Conservation (phyloP, 1,140 invertebrate genomes). For the Glomeris maerens region DNA sequence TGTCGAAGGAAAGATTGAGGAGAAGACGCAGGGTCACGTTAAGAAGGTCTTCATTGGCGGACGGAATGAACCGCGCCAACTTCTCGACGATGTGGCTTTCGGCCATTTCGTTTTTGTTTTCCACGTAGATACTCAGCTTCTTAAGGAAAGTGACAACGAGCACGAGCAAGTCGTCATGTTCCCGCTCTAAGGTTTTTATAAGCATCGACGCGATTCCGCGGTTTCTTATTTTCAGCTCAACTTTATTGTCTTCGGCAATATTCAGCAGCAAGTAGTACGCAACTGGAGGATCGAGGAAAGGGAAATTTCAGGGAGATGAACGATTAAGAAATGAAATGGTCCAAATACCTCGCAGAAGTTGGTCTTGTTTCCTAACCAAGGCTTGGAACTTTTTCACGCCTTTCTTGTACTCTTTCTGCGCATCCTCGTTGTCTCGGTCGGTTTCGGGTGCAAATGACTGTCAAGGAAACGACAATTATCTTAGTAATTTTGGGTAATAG, state of each 20-base stretch:
- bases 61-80: slow-evolving; percentile 34
- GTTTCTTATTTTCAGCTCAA: slow-evolving; percentile 94
- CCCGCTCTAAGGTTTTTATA: slow-evolving; percentile 71
- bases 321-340: slow-evolving; percentile 8
- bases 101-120: slow-evolving; percentile 89
- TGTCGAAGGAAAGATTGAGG: slow-evolving; percentile 95
- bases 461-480: slow-evolving; percentile 10
- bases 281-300: slow-evolving; percentile 27
- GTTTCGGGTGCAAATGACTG: slow-evolving; percentile 23
- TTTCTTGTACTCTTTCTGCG: slow-evolving; percentile 68
- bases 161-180: slow-evolving; percentile 72
- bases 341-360: slow-evolving; percentile 53
- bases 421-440: slow-evolving; percentile 36
- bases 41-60: slow-evolving; percentile 51
- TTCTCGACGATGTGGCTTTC: slow-evolving; percentile 38
- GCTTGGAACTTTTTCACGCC: slow-evolving; percentile 58
- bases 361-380: slow-evolving; percentile 80
- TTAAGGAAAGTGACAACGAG: slow-evolving; percentile 88
- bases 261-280: slow-evolving; percentile 82
- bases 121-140: slow-evolving; percentile 83
- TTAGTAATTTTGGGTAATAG: no score
- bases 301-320: slow-evolving; percentile 1
- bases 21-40: slow-evolving; percentile 73
- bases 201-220: slow-evolving; percentile 80
- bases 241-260: slow-evolving; percentile 78